Base-by-base conservation (phyloP, 2,113 vertebrate species). In the Phycodurus eques region DNA sequence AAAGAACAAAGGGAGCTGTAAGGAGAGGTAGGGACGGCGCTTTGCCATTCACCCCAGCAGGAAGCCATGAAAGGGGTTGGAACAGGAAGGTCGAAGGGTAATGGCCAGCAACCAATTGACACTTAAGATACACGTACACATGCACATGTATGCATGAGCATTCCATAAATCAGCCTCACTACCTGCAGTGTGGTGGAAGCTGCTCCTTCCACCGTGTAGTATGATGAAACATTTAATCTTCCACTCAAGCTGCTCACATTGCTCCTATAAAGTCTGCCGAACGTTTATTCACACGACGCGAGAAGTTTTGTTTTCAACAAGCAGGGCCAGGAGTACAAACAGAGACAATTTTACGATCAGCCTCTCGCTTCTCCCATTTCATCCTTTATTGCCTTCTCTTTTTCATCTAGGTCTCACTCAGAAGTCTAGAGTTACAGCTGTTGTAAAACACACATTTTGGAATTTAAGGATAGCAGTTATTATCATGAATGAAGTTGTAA, bases 1-100 rank as follows among this genome's bases (percentile, higher is more conserved):
- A 59, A 78, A 89, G 86, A 91, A 91, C 88, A 91, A 91, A 91
- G 87, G 74, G 77, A 87, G 76, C 81, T 54, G 67, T 61, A 69
- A 79, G 83, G 82, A 85, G 82, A 85, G 79, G 82, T 76, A 54
- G 77, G 77, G 82, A 83, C 70, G 84, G 83, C 17, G 79, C 84
- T 85, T 74, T 71, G 80, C 74, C 65, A 31, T 71, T 84, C 75
- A 83, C 65, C 75, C 67, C 81, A 79, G 77, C 83, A 79, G 83
- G 87, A 90, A 83, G 77, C 83, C 79, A 66, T 75, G 79, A 83
- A 77, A 84, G 74, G 78, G 83, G 85, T 68, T 79, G 86, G 68
- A 76, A 77, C 77, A 67, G 77, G 67, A 61, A 70, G 84, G 76
- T 79, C 17, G 62, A 57, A 62, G 80, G 72, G 75, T 82, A 84